Conservation (phyloP, 2,113 vertebrate genomes). For the Oryctolagus cuniculus region mOryCun1.1 NC_091437.1:14668001-14668500, state of each 20-base stretch:
- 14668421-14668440: background rate
- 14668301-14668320: background rate
- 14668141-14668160: conserved; percentile 21
- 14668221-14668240: background rate
- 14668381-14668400: background rate
- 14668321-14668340: background rate
- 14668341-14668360: background rate
- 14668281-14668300: background rate
- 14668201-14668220: background rate
- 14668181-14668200: conserved; percentile 43
- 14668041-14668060: background rate
- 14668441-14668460: background rate
- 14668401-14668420: conserved; percentile 23
- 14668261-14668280: background rate
- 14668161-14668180: background rate
- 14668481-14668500: background rate
- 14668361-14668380: background rate
- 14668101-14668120: background rate
- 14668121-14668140: background rate
- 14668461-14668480: conserved; percentile 22
- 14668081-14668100: conserved; percentile 58
- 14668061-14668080: conserved; percentile 49
- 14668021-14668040: conserved; percentile 52
- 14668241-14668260: background rate
- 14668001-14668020: conserved; percentile 12